phyloP scores from a whole-genome alignment of 2,113 vertebrate species.

The Ariopsis seemanni region DNA sequence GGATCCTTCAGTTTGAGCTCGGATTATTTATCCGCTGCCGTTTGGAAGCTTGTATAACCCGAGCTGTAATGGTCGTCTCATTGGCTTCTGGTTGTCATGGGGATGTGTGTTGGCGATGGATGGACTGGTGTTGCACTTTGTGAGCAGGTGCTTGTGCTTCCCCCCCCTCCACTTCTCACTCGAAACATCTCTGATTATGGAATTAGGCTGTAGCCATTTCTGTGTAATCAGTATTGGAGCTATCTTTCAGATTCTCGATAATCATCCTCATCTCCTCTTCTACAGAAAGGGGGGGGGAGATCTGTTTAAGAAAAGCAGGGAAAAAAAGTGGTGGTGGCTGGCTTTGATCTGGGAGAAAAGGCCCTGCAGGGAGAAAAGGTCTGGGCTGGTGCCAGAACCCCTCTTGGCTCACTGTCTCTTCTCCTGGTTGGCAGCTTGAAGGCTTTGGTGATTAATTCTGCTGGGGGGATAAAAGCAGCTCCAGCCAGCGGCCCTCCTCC shows the following conservation, averaged over 20 bases:
- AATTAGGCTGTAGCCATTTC: conserved; percentile 47
- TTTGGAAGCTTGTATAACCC: conserved; percentile 45
- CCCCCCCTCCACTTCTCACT: not conserved
- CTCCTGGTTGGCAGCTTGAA: conserved; percentile 68
- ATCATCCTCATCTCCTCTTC: conserved; percentile 51
- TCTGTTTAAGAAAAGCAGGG: conserved; percentile 29
- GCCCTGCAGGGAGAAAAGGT: conserved; percentile 50
- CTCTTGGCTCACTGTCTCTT: conserved; percentile 59
- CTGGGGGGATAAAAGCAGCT: conserved; percentile 76
- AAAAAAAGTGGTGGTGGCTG: conserved; percentile 34
- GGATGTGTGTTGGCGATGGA: conserved; percentile 49
- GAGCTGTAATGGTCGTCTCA: conserved; percentile 46
- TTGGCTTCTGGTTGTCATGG: conserved; percentile 59
- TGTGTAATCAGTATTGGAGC: conserved; percentile 43
- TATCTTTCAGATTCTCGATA: conserved; percentile 51
- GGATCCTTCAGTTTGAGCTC: conserved; percentile 6
- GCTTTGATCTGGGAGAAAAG: conserved; percentile 54
- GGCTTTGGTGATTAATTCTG: conserved; percentile 82
- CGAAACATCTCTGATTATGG: conserved; percentile 21
- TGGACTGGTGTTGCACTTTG: conserved; percentile 36
- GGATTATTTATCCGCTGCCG: conserved; percentile 45
- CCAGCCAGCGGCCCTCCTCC: conserved; percentile 46
- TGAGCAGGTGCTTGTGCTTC: conserved; percentile 49
- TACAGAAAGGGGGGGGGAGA: conserved; percentile 16
- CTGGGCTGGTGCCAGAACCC: conserved; percentile 53